phyloP scores from a whole-genome alignment of 2,888 invertebrate genomes.

The Lamproptera curius region DNA sequence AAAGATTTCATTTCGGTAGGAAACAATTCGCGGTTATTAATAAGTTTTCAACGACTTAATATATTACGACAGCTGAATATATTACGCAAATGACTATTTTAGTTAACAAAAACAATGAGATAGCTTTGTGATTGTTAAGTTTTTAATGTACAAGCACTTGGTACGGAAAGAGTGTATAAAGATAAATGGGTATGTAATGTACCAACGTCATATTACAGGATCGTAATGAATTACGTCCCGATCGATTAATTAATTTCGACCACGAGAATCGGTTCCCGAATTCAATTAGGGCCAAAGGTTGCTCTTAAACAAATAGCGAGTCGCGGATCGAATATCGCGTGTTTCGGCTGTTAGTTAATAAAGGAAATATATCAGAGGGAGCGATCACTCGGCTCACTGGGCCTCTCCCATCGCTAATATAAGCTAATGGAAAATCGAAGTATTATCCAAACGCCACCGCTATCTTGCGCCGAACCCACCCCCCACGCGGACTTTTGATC shows the following conservation, averaged over 20 bases:
- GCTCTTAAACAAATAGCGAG: conserved; percentile 65
- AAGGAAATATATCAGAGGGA: conserved; percentile 70
- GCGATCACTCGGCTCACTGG: conserved; percentile 51
- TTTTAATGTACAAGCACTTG: too few species aligned
- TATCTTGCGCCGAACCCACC: conserved; percentile 36
- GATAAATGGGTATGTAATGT: too few species aligned
- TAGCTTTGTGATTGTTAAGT: too few species aligned
- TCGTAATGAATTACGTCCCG: background rate
- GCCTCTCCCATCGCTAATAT: conserved; percentile 70
- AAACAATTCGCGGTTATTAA: too few species aligned
- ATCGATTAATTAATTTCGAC: conserved; percentile 60
- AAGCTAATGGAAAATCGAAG: conserved; percentile 77
- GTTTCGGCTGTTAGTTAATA: conserved; percentile 63
- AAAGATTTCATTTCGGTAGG: too few species aligned
- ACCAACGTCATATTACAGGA: too few species aligned
- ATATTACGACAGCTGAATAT: too few species aligned
- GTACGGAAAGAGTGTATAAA: too few species aligned
- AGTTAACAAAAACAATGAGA: too few species aligned
- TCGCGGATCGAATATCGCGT: conserved; percentile 75
- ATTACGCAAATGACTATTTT: too few species aligned
- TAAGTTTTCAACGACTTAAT: too few species aligned
- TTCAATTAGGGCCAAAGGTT: conserved; percentile 66
- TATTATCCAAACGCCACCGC: conserved; percentile 64
- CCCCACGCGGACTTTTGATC: conserved; percentile 67
- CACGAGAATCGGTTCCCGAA: conserved; percentile 62